Evolutionary conservation across 2,888 invertebrate genomes (phyloP), one percentile per base, ranked within the genome.

Genomic region (Tanytarsus gracilentus): DNA sequence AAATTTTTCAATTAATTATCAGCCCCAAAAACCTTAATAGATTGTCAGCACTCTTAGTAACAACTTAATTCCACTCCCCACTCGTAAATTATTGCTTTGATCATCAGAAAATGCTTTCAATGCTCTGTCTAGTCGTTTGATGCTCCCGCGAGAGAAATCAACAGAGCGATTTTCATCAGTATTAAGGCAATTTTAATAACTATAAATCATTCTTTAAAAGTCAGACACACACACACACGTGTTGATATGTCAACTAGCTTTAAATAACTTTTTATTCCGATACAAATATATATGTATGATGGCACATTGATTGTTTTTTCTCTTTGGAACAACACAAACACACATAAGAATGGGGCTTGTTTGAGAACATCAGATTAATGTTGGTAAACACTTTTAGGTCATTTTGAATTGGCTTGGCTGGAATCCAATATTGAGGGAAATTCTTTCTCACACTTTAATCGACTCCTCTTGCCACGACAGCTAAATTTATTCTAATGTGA

Each of bases 321-420:
- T 29, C 29, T 29, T 9, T 29, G 40, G 9, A 40, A 40, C 21
- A 21, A 40, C 16, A 18, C 14, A 8, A n/a, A 8, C 14, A 16
- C 4, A 40, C 14, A 40, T 36, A 36, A n/a, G 36, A 36, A 6
- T n/a, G 36, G 14, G 11, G 21, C 16, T 40, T 40, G 40, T 40
- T 40, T 40, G 40, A 9, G 16, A 16, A 40, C 40, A 40, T 8
- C 40, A 40, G 40, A 40, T 40, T 40, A 40, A 40, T 40, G 21
- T 40, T 40, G 21, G n/a, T n/a, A n/a, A n/a, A n/a, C n/a, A n/a
- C 21, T 40, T 18, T 40, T 40, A 21, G 40, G 40, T 40, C 40
- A 40, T 40, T 18, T 40, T 40, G 16, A 18, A 40, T 40, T 40
- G 40, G 40, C 40, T 40, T 9, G 40, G 40, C 40, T 40, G 18